Conservation (phyloP, 2,888 invertebrate species). For the Lycaena phlaeas region DNA sequence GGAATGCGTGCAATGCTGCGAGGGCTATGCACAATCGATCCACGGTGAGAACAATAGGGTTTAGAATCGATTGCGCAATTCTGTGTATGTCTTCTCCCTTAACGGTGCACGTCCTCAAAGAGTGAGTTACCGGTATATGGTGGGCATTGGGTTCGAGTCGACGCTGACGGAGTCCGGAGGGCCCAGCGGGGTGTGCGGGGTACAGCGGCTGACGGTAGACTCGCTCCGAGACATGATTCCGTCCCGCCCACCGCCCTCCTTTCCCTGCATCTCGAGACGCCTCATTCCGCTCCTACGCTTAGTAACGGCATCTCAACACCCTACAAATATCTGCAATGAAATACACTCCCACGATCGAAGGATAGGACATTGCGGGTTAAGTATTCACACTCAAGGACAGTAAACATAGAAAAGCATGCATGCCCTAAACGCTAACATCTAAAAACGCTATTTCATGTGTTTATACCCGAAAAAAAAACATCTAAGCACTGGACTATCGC, state of each 20-base stretch:
- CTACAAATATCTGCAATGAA: conserved; percentile 60
- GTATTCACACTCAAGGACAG: conserved; percentile 47
- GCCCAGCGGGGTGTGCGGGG: conserved; percentile 62
- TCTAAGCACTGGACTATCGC: conserved; percentile 48
- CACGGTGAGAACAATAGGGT: background rate
- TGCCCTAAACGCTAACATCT: conserved; percentile 58
- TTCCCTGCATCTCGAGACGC: conserved; percentile 55
- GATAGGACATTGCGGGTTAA: conserved; percentile 43
- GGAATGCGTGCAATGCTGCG: conserved; percentile 18
- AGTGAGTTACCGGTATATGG: conserved; percentile 87
- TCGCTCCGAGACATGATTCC: conserved; percentile 80
- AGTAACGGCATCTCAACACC: conserved; percentile 59
- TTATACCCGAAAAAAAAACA: conserved; percentile 35
- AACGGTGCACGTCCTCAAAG: conserved; percentile 28
- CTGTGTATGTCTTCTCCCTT: conserved; percentile 42
- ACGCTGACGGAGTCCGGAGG: conserved; percentile 85
- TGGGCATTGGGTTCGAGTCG: conserved; percentile 88
- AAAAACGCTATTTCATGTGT: conserved; percentile 39
- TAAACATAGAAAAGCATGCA: conserved; percentile 62
- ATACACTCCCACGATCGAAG: conserved; percentile 46
- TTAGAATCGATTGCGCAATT: conserved; percentile 17
- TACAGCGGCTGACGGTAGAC: conserved; percentile 76
- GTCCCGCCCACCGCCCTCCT: conserved; percentile 46
- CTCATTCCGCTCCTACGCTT: conserved; percentile 62
- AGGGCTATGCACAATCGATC: conserved; percentile 19